These are phyloP conservation scores for Eupithecia insigniata DNA, from an alignment of 2,888 invertebrate genomes.

Conservation along the genomic window DNA sequence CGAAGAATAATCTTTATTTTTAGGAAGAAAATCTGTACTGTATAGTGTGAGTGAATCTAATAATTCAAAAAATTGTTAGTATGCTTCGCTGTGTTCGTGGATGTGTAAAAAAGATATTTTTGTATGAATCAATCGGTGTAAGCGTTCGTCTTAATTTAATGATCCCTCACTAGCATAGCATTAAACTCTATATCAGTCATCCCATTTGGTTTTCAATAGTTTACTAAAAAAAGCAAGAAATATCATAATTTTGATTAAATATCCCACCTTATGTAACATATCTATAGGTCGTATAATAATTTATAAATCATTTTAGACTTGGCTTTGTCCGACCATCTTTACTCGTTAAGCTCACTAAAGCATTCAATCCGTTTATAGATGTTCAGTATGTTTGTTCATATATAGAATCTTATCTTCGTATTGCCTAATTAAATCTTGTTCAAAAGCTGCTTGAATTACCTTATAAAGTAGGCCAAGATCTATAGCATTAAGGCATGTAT, in stretches of 20 bases:
- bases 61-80: slow-evolving; percentile 52
- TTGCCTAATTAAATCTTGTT: slow-evolving; percentile 20
- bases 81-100: slow-evolving; percentile 74
- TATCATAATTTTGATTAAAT: slow-evolving; percentile 48
- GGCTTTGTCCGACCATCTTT: slow-evolving; percentile 41
- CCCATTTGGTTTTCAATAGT: not conserved
- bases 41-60: slow-evolving; percentile 32
- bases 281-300: slow-evolving; percentile 62
- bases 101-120: slow-evolving; percentile 82
- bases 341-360: not conserved
- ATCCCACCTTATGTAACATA: slow-evolving; percentile 80
- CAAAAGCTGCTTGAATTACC: slow-evolving; percentile 59
- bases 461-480: slow-evolving; percentile 56
- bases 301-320: slow-evolving; percentile 47
- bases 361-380: not conserved
- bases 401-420: slow-evolving; percentile 2
- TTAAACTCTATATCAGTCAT: slow-evolving; percentile 23
- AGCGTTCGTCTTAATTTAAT: slow-evolving; percentile 70
- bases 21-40: slow-evolving; percentile 37
- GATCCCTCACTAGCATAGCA: slow-evolving; percentile 42
- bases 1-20: slow-evolving; percentile 31
- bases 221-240: not conserved
- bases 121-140: slow-evolving; percentile 77
- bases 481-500: slow-evolving; percentile 58
- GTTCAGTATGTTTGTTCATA: too few species aligned